Conservation (phyloP, 2,888 invertebrate species). For the Automeris io region DNA sequence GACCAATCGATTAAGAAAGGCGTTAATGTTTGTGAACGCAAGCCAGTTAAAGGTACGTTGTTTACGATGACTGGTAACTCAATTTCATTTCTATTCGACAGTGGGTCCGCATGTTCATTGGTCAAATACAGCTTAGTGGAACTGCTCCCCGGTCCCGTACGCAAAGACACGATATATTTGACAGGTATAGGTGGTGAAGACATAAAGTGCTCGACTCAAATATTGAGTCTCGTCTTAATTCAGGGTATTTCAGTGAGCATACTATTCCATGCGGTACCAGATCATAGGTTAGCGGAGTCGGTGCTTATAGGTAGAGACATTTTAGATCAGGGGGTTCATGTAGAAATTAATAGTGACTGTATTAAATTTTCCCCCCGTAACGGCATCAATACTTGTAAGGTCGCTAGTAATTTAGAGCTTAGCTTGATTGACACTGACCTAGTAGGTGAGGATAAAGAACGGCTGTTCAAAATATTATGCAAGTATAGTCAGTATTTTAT, state of each 20-base stretch:
- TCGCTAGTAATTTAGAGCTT: constrained; percentile 3
- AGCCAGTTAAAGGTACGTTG: too few relatives aligned
- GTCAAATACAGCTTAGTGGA: too few relatives aligned
- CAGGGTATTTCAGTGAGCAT: not conserved
- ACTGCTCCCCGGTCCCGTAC: too few relatives aligned
- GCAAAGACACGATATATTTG: too few relatives aligned
- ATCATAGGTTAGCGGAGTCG: constrained; percentile 1
- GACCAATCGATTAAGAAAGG: too few relatives aligned
- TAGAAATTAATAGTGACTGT: not conserved
- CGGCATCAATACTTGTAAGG: not conserved
- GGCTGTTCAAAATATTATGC: constrained; percentile 8
- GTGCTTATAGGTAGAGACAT: constrained; percentile 6
- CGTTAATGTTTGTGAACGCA: too few relatives aligned
- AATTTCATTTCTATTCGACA: too few relatives aligned
- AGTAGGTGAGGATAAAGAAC: constrained; percentile 8
- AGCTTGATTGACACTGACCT: constrained; percentile 15
- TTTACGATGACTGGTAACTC: too few relatives aligned
- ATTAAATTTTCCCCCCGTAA: not conserved
- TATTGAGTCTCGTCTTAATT: not conserved
- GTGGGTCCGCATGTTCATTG: too few relatives aligned
- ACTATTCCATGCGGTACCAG: constrained; percentile 8
- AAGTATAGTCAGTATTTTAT: constrained; percentile 12
- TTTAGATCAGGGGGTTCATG: constrained; percentile 1
- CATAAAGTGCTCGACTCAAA: not conserved
- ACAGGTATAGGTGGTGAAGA: too few relatives aligned